Evolutionary conservation across 1,140 invertebrate species (phyloP), one percentile per base, ranked within the genome.

Genomic region (Eumeta japonica): DNA sequence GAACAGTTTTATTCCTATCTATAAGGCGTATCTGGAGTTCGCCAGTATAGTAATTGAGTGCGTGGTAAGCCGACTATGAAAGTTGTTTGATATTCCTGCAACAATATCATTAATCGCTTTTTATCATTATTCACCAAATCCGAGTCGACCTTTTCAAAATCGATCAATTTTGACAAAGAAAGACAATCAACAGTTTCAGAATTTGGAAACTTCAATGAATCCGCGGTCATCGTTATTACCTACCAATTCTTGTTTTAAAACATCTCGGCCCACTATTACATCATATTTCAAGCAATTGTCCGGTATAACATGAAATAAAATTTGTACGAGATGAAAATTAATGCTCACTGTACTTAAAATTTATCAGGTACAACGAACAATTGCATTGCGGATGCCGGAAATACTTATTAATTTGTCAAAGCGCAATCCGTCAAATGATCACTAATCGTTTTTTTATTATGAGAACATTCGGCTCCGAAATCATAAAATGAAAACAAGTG

Each of bases 381-480:
- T 38, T n/a, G 16, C 17, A 7, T 30, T 1, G 3, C 37, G 3
- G 13, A 31, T 38, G 3, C 28, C 28, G 10, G 5, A 14, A 2
- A 30, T 3, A 11, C 10, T n/a, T 3, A 38, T 10, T 10, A 13
- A n/a, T 19, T 18, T 14, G 14, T 30, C 7, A 9, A 14, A 19
- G 3, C 28, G 17, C 28, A 11, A 20, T 10, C 37, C 37, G 12
- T 2, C 0, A 19, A 38, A 20, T 38, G 18, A 12, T 13, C 9
- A 11, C 15, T 10, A 10, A 37, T 9, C 15, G 13, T 28, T 38
- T 31, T 17, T 31, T 38, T 30, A 1, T 31, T 20, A 2, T 31
- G 16, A 5, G 28, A 38, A 10, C 37, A 38, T 17, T 38, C 37
- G n/a, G 37, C 37, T 13, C 37, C 28, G 12, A 12, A 38, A 18